These are phyloP conservation scores for Drosophila seguyi DNA, from an alignment of 1,140 invertebrate genomes.

Conservation along the genomic window DNA sequence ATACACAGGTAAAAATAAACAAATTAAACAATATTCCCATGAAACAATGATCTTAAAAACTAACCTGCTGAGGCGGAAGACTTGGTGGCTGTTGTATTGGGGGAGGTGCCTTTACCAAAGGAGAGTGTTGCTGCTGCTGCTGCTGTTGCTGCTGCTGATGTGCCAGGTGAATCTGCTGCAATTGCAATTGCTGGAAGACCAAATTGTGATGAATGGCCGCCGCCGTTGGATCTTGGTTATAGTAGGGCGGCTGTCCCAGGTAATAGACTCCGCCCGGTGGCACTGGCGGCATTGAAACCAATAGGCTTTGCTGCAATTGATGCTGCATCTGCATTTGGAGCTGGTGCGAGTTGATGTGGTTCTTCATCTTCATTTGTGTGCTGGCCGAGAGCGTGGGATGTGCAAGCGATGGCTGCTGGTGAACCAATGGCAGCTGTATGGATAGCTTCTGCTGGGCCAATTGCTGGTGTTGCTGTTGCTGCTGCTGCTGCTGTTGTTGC, in stretches of 20 bases:
- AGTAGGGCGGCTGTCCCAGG: constrained; percentile 65
- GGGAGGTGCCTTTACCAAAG: constrained; percentile 47
- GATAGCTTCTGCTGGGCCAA: constrained; percentile 55
- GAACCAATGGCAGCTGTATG: constrained; percentile 42
- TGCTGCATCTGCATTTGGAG: constrained; percentile 76
- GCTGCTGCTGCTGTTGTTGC: constrained; percentile 24
- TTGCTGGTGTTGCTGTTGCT: constrained; percentile 46
- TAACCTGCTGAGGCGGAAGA: constrained; percentile 53
- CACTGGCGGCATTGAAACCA: constrained; percentile 55
- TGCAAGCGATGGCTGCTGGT: constrained; percentile 44
- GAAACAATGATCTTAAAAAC: background rate
- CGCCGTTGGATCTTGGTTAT: constrained; percentile 63
- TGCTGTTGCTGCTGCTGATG: constrained; percentile 55
- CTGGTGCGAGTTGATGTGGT: constrained; percentile 80
- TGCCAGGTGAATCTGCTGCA: constrained; percentile 61
- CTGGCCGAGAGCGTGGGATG: constrained; percentile 79
- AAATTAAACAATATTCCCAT: background rate
- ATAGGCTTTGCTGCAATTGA: constrained; percentile 56
- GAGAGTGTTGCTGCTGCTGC: constrained; percentile 53
- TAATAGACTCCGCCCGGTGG: constrained; percentile 57
- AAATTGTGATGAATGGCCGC: constrained; percentile 70
- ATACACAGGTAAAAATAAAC: background rate
- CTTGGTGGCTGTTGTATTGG: constrained; percentile 40
- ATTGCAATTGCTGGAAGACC: constrained; percentile 63
- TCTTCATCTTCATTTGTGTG: constrained; percentile 79